Evolutionary conservation across 2,797 vertebrate species (phyloP).

Genomic region (Sciurus carolinensis): DNA sequence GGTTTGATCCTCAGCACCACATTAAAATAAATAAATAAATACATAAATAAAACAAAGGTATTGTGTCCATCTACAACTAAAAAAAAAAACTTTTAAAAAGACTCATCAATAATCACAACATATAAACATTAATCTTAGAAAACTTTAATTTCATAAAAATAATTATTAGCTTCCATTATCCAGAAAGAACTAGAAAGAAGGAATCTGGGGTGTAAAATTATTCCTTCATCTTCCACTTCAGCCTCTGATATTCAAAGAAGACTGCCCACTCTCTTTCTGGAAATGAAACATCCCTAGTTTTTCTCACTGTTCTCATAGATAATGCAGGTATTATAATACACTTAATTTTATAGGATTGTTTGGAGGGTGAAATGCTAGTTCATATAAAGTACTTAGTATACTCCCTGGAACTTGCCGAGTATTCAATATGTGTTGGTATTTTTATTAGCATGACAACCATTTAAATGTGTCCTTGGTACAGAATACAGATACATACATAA

Average conservation of each 20-base stretch:
- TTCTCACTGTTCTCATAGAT: background rate
- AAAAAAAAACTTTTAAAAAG: background rate
- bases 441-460: slow-evolving; percentile 20
- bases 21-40: no score
- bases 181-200: background rate
- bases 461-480: background rate
- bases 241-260: slow-evolving; percentile 38
- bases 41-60: no score
- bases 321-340: background rate
- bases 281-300: background rate
- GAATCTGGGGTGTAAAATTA: background rate
- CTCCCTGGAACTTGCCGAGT: background rate
- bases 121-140: background rate
- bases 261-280: background rate
- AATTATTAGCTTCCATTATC: background rate
- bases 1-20: no score
- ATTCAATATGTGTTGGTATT: background rate
- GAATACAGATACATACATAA: background rate
- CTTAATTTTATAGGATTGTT: background rate
- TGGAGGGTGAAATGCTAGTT: slow-evolving; percentile 17
- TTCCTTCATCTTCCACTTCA: background rate
- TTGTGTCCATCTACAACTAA: no score
- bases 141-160: slow-evolving; percentile 28
- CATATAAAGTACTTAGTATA: background rate
- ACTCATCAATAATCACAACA: background rate